Evolutionary conservation across 64 coral and sea anemone species (phyloP).

Genomic region (Montipora capricornis): DNA sequence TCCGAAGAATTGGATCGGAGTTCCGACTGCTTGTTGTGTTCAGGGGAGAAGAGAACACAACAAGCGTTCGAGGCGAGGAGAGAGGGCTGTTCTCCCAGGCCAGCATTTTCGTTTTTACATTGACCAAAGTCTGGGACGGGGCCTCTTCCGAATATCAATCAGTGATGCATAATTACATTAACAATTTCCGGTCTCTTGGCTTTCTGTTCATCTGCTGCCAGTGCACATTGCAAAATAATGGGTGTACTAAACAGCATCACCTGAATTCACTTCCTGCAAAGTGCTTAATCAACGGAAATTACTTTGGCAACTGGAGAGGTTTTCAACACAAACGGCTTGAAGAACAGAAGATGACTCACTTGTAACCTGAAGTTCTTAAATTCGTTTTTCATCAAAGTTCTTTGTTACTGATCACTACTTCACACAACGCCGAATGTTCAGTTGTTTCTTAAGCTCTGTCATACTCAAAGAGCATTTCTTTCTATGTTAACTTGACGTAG

Average conservation of each 20-base stretch:
- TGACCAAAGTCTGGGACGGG: too few relatives aligned
- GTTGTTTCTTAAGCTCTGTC: not conserved
- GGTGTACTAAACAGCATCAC: not conserved
- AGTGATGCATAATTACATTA: not conserved
- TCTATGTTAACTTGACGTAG: not conserved
- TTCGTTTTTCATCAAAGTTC: not conserved
- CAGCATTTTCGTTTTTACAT: too few relatives aligned
- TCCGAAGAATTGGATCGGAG: too few relatives aligned
- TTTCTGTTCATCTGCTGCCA: constrained; percentile 7
- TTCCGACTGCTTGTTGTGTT: too few relatives aligned
- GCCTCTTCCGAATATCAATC: not conserved
- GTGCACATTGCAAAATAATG: not conserved
- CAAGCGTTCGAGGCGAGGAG: too few relatives aligned
- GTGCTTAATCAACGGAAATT: not conserved
- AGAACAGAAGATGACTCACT: constrained; percentile 10
- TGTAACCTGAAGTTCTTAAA: not conserved
- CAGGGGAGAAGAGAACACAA: too few relatives aligned
- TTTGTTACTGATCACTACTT: constrained; percentile 6
- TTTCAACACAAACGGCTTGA: not conserved
- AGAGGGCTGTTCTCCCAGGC: too few relatives aligned
- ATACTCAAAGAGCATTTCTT: not conserved
- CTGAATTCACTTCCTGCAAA: constrained; percentile 1
- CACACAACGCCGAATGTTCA: constrained; percentile 23
- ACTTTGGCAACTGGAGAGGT: not conserved
- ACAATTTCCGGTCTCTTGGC: not conserved